A percentile compares a stretch with the other conserved stretches of the same genome.
Evolutionary conservation across 2,888 invertebrate species (phyloP).

Genomic region (Drosophila anomelani): DNA sequence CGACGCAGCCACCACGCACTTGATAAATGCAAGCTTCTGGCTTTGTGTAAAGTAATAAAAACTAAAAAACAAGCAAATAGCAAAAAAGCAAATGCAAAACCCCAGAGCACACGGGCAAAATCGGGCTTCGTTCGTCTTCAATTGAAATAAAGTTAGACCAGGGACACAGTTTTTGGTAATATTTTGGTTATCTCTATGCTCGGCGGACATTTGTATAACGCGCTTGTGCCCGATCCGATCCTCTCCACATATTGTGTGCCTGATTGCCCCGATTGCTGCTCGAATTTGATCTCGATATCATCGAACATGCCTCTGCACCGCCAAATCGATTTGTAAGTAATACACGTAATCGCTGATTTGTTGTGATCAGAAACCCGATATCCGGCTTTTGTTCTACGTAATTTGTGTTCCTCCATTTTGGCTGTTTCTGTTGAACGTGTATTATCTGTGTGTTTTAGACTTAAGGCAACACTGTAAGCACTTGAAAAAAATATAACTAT

Average conservation of each 20-base stretch:
- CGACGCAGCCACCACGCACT: conserved; percentile 63
- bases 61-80: not conserved
- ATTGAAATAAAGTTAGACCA: conserved; percentile 71
- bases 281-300: conserved; percentile 41
- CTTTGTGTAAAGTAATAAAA: conserved; percentile 27
- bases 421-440: conserved; percentile 10
- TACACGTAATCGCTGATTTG: conserved; percentile 58
- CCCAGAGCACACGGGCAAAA: conserved; percentile 13
- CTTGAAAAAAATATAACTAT: conserved; percentile 10
- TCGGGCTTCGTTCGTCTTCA: conserved; percentile 75
- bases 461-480: conserved; percentile 34
- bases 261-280: conserved; percentile 59
- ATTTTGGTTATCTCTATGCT: conserved; percentile 65
- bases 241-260: conserved; percentile 47
- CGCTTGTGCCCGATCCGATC: conserved; percentile 77
- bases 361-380: conserved; percentile 15
- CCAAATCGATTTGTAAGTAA: conserved; percentile 80
- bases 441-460: conserved; percentile 40
- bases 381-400: conserved; percentile 16
- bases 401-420: conserved; percentile 28
- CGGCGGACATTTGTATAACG: conserved; percentile 67
- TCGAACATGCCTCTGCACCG: conserved; percentile 49
- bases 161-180: conserved; percentile 58
- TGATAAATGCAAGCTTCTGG: conserved; percentile 37
- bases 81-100: conserved; percentile 6